Evolutionary conservation across 2,113 vertebrate genomes (phyloP).

Genomic region (Melanocharis versteri): DNA sequence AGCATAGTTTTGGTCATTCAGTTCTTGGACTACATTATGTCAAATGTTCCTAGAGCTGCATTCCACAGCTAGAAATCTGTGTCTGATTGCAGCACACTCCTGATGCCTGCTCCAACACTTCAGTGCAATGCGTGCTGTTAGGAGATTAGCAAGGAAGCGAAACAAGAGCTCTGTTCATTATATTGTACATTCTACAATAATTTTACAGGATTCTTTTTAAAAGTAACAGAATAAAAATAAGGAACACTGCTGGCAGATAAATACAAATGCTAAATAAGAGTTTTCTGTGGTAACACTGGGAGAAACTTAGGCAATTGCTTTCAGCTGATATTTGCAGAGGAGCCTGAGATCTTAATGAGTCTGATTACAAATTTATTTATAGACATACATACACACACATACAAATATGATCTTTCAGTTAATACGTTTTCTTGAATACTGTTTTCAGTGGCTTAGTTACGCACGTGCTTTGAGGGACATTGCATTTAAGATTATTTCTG

Average conservation of each 20-base stretch:
- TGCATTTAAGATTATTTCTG: background rate
- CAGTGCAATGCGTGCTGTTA: background rate
- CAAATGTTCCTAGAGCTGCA: background rate
- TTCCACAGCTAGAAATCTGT: background rate
- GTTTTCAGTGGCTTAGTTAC: background rate
- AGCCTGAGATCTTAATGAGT: background rate
- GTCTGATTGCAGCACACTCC: background rate
- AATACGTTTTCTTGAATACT: background rate
- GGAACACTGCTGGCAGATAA: background rate
- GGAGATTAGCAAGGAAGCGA: background rate
- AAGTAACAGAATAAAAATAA: background rate
- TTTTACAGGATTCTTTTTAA: background rate
- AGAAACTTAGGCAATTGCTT: background rate
- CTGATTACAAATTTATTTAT: background rate
- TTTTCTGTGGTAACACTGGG: background rate
- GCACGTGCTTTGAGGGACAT: background rate
- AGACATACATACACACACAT: fast-evolving
- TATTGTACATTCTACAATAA: background rate
- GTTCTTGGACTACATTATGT: background rate
- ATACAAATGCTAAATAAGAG: background rate
- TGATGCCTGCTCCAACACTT: background rate
- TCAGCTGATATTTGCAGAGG: background rate
- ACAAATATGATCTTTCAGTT: background rate
- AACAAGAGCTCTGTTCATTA: background rate
- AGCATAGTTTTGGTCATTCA: background rate